These are phyloP conservation scores for Oreochromis grahami DNA, from an alignment of 2,797 vertebrate species.

Conservation along the genomic window DNA sequence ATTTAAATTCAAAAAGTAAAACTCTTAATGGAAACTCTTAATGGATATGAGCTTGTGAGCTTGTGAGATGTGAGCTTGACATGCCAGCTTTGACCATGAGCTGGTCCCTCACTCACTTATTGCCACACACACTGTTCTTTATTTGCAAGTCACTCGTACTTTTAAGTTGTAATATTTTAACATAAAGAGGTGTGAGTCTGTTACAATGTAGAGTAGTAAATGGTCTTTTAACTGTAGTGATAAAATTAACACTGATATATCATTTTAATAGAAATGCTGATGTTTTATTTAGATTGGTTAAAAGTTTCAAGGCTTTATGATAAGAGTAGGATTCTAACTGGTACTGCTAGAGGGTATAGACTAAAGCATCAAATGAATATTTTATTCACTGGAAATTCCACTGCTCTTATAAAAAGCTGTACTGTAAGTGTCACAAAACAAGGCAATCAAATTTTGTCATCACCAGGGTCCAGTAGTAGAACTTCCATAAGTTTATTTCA, in stretches of 20 bases:
- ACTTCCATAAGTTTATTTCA: not conserved
- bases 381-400: not conserved
- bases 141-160: slow-evolving; percentile 26
- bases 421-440: not conserved
- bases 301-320: slow-evolving; percentile 32
- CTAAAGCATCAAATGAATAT: slow-evolving; percentile 6
- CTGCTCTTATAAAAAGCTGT: not conserved
- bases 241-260: slow-evolving; percentile 8
- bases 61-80: not conserved
- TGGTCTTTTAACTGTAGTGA: slow-evolving; percentile 37
- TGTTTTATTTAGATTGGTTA: not conserved
- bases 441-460: not conserved
- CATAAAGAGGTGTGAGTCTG: slow-evolving; percentile 43
- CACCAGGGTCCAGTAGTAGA: not conserved
- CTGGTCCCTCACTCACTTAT: not conserved
- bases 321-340: slow-evolving; percentile 25
- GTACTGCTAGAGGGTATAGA: slow-evolving; percentile 49
- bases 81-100: not conserved
- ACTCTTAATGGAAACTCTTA: not conserved
- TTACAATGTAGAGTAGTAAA: slow-evolving; percentile 40
- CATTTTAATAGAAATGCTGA: slow-evolving; percentile 16
- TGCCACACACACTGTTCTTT: not conserved
- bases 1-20: not conserved
- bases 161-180: not conserved
- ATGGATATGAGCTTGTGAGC: no score